phyloP scores from a whole-genome alignment of 2,797 vertebrate species.

The Petrocephalus schoutedeni region DNA sequence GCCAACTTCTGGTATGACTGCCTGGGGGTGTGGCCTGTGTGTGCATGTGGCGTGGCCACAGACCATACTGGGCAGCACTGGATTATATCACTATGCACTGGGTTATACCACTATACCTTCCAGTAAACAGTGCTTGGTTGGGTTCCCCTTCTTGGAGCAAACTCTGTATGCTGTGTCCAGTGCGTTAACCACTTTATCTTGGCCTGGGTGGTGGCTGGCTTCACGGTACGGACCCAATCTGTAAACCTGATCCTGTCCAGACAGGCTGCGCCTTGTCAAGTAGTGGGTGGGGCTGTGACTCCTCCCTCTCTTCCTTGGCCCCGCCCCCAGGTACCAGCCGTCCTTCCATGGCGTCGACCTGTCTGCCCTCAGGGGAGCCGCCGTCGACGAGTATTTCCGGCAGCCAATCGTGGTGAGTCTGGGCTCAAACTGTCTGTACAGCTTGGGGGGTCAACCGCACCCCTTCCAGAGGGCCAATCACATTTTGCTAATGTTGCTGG shows the following conservation, averaged over 20 bases:
- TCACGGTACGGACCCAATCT: neutral
- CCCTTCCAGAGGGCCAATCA: neutral
- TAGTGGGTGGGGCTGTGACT: neutral
- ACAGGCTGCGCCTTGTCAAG: neutral
- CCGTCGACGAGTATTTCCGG: slow-evolving; percentile 71
- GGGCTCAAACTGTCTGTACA: neutral
- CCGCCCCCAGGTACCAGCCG: slow-evolving; percentile 62
- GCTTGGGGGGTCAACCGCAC: neutral
- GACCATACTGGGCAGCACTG: neutral
- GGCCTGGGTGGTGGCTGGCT: neutral
- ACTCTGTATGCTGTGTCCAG: neutral
- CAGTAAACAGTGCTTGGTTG: neutral
- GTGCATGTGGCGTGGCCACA: neutral
- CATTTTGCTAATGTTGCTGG: neutral
- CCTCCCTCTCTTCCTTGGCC: neutral
- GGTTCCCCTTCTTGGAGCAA: neutral
- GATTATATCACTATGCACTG: neutral
- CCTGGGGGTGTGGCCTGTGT: neutral
- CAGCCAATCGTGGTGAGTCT: slow-evolving; percentile 69
- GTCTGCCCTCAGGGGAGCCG: slow-evolving; percentile 64
- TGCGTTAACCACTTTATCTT: neutral
- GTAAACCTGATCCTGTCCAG: neutral
- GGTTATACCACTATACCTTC: neutral
- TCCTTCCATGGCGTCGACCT: slow-evolving; percentile 72
- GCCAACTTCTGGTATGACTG: slow-evolving; percentile 90